Evolutionary conservation across 2,888 invertebrate genomes (phyloP), one percentile per base, ranked within the genome.

Genomic region (Folsomia candida): DNA sequence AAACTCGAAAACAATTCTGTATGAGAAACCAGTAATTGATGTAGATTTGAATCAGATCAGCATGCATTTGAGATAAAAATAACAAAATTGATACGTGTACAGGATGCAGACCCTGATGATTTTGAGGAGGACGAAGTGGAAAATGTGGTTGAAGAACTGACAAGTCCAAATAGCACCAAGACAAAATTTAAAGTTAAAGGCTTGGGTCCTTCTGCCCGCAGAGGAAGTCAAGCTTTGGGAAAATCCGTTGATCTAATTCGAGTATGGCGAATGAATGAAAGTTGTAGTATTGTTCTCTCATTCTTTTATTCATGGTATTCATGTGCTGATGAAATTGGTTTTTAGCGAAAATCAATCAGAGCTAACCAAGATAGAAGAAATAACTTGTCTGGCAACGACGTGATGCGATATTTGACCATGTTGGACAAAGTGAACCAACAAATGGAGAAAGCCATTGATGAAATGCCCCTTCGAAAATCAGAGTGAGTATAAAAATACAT

Each of bases 401-500:
- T 76, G 1, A 20, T 71, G 24, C 67, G 69, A 14, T 69, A 63
- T 28, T 66, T 51, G 9, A 54, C 66, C 58, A 76, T 76, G 74
- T 70, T 74, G 71, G 64, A 64, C 1, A 67, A 87, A n/a, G 90
- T 90, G 6, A 83, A 92, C 81, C 87, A 88, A 9, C 90, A 91
- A 81, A 92, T 94, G 91, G 88, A 89, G 66, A 87, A 89, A 47
- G 91, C 91, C 77, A 90, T 94, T 76, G 89, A 92, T 78, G 88
- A 89, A 78, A 91, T 94, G 90, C 90, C 91, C n/a, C 88, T 91
- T 74, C 90, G 91, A 71, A 91, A 91, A 82, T 88, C 87, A 83
- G 88, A 89, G 89, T 60, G n/a, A 25, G 14, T 26, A 9, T 3
- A 6, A 20, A n/a, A 20, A 28, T 3, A 28, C 64, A 18, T n/a